Conservation (phyloP, 2,888 invertebrate species). For the Julus scandinavius region DNA sequence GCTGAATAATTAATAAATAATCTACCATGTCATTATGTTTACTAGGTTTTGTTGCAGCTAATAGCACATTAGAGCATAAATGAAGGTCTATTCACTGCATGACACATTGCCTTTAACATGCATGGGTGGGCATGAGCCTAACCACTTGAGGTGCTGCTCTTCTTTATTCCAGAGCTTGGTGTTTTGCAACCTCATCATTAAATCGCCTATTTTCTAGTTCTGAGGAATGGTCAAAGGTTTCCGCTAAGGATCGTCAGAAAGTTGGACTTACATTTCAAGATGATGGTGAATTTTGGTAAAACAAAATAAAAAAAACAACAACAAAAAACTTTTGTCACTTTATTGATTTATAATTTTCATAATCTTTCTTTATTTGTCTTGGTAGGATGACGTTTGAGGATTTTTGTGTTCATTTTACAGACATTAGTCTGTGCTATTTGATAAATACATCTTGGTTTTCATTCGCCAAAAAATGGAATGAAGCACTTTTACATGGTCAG, state of each 20-base stretch:
- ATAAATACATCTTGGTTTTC: constrained; percentile 72
- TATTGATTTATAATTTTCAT: constrained; percentile 7
- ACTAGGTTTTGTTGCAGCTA: too few species aligned
- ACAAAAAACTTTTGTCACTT: neutral
- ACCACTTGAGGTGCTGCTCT: constrained; percentile 21
- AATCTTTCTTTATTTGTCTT: constrained; percentile 55
- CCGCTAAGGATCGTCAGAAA: constrained; percentile 69
- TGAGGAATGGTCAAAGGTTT: constrained; percentile 70
- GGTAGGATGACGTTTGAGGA: constrained; percentile 74
- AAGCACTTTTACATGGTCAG: constrained; percentile 67
- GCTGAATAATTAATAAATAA: too few species aligned
- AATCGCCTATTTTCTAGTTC: constrained; percentile 67
- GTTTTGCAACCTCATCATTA: constrained; percentile 56
- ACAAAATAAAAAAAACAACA: neutral
- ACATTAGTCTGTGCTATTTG: constrained; percentile 71
- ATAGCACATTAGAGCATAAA: neutral
- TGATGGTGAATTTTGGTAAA: constrained; percentile 74
- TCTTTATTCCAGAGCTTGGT: constrained; percentile 6
- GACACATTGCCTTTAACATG: neutral
- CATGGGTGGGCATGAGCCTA: neutral
- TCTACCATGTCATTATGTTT: too few species aligned
- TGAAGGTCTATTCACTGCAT: neutral
- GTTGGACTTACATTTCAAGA: constrained; percentile 72
- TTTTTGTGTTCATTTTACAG: constrained; percentile 71
- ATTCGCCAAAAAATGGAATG: constrained; percentile 69